These are phyloP conservation scores for Drosophila incognita DNA, from an alignment of 2,888 invertebrate genomes.

Conservation along the genomic window DNA sequence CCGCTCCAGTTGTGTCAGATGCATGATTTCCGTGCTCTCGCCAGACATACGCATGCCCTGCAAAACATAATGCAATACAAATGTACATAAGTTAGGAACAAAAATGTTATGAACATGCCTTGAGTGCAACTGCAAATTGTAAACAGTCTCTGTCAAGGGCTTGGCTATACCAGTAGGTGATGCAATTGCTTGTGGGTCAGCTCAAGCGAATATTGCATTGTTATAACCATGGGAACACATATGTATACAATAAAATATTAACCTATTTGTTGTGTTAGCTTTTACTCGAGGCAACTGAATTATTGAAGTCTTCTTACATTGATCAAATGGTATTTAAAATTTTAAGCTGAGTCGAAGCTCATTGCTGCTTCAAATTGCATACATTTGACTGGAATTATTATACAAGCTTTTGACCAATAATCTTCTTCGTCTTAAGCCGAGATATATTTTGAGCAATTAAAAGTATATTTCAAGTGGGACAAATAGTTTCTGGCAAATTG, in stretches of 20 bases:
- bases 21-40: conserved; percentile 86
- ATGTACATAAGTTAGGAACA: conserved; percentile 13
- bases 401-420: background rate
- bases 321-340: background rate
- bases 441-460: background rate
- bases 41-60: conserved; percentile 86
- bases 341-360: background rate
- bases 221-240: background rate
- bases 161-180: conserved; percentile 15
- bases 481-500: background rate
- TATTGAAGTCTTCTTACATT: background rate
- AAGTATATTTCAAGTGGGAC: background rate
- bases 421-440: background rate
- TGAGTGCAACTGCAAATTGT: conserved; percentile 23
- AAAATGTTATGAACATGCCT: conserved; percentile 6
- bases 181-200: conserved; percentile 10
- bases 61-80: conserved; percentile 27
- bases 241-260: background rate
- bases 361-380: background rate
- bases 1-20: conserved; percentile 89
- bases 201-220: background rate
- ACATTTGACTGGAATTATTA: background rate
- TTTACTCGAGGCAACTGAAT: background rate
- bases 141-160: conserved; percentile 16
- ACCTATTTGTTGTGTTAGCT: background rate